phyloP scores from a whole-genome alignment of 1,140 invertebrate species.

The Cylas formicarius region DNA sequence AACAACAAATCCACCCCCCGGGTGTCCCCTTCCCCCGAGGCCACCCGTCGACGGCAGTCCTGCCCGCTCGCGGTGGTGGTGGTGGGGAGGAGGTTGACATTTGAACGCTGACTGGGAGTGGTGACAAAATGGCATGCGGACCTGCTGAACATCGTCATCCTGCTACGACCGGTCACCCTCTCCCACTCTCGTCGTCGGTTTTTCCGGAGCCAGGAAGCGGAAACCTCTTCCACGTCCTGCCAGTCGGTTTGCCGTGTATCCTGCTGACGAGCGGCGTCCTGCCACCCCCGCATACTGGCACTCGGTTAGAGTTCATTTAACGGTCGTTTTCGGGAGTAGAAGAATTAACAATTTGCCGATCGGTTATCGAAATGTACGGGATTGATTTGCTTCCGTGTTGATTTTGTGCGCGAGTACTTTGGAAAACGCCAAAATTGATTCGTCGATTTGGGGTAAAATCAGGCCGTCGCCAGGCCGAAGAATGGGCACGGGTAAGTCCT shows the following conservation, averaged over 20 bases:
- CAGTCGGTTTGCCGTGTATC: slow-evolving; percentile 38
- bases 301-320: background rate
- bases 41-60: too few relatives aligned
- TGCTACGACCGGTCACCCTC: slow-evolving; percentile 13
- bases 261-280: slow-evolving; percentile 7
- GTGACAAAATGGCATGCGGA: slow-evolving; percentile 44
- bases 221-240: too few relatives aligned
- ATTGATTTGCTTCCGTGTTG: background rate
- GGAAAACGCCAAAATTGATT: slow-evolving; percentile 38
- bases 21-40: too few relatives aligned
- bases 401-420: background rate
- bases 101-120: slow-evolving; percentile 34
- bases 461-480: slow-evolving; percentile 39
- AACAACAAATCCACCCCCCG: too few relatives aligned
- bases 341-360: background rate
- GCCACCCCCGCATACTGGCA: background rate
- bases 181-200: too few relatives aligned
- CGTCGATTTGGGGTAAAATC: slow-evolving; percentile 40
- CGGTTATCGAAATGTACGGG: background rate
- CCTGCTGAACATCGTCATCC: slow-evolving; percentile 33
- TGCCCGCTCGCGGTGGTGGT: too few relatives aligned
- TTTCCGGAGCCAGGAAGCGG: slow-evolving; percentile 10
- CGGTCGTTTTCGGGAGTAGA: background rate
- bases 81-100: slow-evolving; percentile 36
- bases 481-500: slow-evolving; percentile 41